A percentile compares a stretch with the other conserved stretches of the same genome.
These are phyloP conservation scores for Strix uralensis DNA, from an alignment of 2,113 vertebrate genomes.

Conservation along the genomic window DNA sequence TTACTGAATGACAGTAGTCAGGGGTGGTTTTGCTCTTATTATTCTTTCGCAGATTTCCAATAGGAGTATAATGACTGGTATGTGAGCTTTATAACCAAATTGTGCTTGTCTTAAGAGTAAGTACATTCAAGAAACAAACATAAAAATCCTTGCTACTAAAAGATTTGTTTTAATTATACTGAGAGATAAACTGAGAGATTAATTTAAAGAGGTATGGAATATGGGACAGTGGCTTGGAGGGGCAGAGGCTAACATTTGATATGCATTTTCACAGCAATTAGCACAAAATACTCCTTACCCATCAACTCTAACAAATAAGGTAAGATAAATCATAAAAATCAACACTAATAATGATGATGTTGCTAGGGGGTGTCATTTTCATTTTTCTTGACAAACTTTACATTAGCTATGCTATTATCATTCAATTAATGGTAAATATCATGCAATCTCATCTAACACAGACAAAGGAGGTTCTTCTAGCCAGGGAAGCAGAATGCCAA, in stretches of 20 bases:
- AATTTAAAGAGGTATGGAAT: background rate
- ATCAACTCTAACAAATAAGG: background rate
- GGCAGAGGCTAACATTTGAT: background rate
- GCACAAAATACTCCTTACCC: background rate
- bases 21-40: background rate
- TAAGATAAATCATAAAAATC: slow-evolving; percentile 31
- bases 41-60: slow-evolving; percentile 2
- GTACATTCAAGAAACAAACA: background rate
- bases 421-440: slow-evolving; percentile 12
- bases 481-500: slow-evolving; percentile 30
- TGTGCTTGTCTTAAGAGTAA: background rate
- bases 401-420: slow-evolving; percentile 6
- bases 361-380: background rate
- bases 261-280: background rate
- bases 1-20: background rate
- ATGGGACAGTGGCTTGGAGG: background rate
- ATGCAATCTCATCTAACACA: slow-evolving; percentile 42
- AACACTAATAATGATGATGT: background rate
- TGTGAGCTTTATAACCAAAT: background rate
- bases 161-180: background rate
- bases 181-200: background rate
- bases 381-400: slow-evolving; percentile 23
- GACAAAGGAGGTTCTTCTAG: slow-evolving; percentile 36
- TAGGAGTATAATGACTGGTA: background rate
- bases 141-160: background rate